Evolutionary conservation across 2,797 vertebrate genomes (phyloP), one percentile per base, ranked within the genome.

Genomic region (Neopelma chrysocephalum): DNA sequence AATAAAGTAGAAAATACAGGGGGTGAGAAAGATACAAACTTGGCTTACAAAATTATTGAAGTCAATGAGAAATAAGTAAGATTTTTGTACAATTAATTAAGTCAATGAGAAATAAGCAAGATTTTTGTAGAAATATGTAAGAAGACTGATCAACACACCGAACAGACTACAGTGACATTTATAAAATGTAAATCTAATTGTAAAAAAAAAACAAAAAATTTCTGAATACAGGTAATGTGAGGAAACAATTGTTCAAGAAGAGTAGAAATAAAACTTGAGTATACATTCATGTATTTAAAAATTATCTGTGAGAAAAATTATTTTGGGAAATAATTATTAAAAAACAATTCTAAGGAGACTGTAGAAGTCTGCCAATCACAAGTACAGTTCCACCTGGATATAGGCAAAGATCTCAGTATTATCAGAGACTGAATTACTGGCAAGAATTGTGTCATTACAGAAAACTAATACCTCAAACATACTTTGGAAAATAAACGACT

Each of bases 181-280:
- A 9, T 38, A 62, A 58, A 11, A 78, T 1, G 0, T 9, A 53
- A 65, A 36, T 11, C 6, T 47, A 64, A 54, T 6, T 47, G 15
- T 45, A 75, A 60, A 17, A 26, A 4, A 72, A 66, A 76, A 34
- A 0, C 0, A 2, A 5, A 31, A 51, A 31, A 10, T 2, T 38
- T 77, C 26, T 45, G 11, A 69, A 62, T 20, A 42, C 4, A 65
- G 6, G 10, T 73, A 70, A 23, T 6, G 1, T 34, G 19, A 32
- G 4, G 20, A 77, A 78, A 61, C 7, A 81, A 57, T n/a, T 81
- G 23, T 32, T 68, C 17, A 76, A 78, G 10, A 76, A 73, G 4
- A 82, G 12, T 72, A 27, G 36, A 87, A 73, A 81, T 29, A 57
- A 61, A 89, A 56, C 8, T 7, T 22, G 15, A 4, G 26, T 64